These are phyloP conservation scores for Mellilla xanthometata DNA, from an alignment of 2,888 invertebrate species.

Conservation along the genomic window DNA sequence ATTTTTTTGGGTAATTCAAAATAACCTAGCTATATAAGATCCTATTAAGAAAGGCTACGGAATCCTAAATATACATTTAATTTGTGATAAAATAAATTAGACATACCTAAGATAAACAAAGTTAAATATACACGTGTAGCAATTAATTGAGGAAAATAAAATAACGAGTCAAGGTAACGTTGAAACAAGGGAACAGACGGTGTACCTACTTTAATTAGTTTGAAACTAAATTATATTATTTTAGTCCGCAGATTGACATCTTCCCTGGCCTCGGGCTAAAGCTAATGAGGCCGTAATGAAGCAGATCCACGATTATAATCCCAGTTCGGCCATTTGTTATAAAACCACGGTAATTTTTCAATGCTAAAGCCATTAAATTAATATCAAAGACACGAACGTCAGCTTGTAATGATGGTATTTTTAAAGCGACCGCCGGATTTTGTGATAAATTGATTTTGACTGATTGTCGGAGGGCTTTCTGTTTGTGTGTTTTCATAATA, in stretches of 20 bases:
- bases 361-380: constrained; percentile 51
- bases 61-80: too few relatives aligned
- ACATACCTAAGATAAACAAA: constrained; percentile 7
- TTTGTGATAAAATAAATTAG: too few relatives aligned
- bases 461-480: constrained; percentile 19
- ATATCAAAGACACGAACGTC: constrained; percentile 48
- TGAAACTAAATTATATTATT: constrained; percentile 64
- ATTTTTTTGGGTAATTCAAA: too few relatives aligned
- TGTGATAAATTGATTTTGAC: constrained; percentile 29
- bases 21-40: too few relatives aligned
- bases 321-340: constrained; percentile 51
- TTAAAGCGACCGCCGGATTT: constrained; percentile 26
- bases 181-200: constrained; percentile 39
- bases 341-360: constrained; percentile 37
- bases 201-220: constrained; percentile 62
- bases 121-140: constrained; percentile 46
- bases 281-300: constrained; percentile 65
- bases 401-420: constrained; percentile 36
- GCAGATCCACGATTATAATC: constrained; percentile 56
- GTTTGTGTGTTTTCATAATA: constrained; percentile 3
- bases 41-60: too few relatives aligned
- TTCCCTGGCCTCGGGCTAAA: constrained; percentile 48
- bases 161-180: constrained; percentile 36
- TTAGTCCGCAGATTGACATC: constrained; percentile 49
- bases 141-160: constrained; percentile 53